Conservation (phyloP, 1,140 invertebrate genomes). For the Drosophila virilis region DNA sequence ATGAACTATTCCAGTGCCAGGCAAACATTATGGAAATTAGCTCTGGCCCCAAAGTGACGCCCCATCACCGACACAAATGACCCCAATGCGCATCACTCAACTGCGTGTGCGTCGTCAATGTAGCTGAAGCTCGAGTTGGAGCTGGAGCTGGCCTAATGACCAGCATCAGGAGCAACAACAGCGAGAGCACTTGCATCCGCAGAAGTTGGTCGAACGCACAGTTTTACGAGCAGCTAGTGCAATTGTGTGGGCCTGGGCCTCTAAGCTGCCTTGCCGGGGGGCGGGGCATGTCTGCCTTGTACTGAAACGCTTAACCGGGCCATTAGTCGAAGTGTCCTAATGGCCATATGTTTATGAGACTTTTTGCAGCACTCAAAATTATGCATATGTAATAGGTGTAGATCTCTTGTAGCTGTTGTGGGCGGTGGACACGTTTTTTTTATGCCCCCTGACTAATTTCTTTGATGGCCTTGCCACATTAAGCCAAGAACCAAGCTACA, state of each 20-base stretch:
- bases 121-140: neutral
- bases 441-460: slow-evolving; percentile 35
- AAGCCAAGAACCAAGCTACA: neutral
- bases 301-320: slow-evolving; percentile 30
- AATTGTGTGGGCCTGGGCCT: slow-evolving; percentile 26
- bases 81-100: slow-evolving; percentile 56
- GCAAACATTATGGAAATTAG: slow-evolving; percentile 76
- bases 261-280: neutral
- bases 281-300: slow-evolving; percentile 7
- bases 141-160: slow-evolving; percentile 57
- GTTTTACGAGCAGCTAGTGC: slow-evolving; percentile 63
- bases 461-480: slow-evolving; percentile 16
- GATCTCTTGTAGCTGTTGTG: slow-evolving; percentile 39
- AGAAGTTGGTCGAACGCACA: slow-evolving; percentile 26
- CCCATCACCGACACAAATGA: slow-evolving; percentile 71
- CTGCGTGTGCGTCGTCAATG: slow-evolving; percentile 51
- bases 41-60: slow-evolving; percentile 68
- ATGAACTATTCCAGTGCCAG: slow-evolving; percentile 52
- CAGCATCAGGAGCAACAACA: slow-evolving; percentile 46
- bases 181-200: slow-evolving; percentile 54
- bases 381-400: slow-evolving; percentile 51
- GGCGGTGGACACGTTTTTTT: slow-evolving; percentile 46
- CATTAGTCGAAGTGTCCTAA: slow-evolving; percentile 69
- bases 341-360: slow-evolving; percentile 71
- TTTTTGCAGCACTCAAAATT: slow-evolving; percentile 63